A percentile compares a stretch with the other conserved stretches of the same genome.
These are phyloP conservation scores for Colossoma macropomum DNA, from an alignment of 2,113 vertebrate genomes.

Conservation along the genomic window DNA sequence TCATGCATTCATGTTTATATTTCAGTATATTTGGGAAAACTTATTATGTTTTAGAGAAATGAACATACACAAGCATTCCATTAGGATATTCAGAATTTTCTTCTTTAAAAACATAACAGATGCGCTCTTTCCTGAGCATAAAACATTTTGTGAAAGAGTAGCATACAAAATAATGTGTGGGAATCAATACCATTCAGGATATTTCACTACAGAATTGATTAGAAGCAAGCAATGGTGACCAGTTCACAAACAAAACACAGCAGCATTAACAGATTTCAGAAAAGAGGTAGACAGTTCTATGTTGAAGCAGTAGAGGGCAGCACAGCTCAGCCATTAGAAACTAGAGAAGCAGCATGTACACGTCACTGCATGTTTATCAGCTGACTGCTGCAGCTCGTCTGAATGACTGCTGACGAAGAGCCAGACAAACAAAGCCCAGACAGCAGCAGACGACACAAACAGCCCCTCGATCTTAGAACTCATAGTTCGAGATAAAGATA, in stretches of 20 bases:
- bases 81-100: no score
- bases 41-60: no score
- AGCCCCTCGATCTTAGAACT: neutral
- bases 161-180: no score
- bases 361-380: neutral
- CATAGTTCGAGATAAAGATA: neutral
- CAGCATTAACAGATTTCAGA: neutral
- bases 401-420: neutral
- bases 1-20: no score
- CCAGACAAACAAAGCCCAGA: neutral
- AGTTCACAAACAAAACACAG: no score
- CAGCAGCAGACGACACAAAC: neutral
- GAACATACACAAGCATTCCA: no score
- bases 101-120: no score
- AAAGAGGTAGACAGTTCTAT: neutral
- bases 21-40: no score
- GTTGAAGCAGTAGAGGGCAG: constrained; percentile 77
- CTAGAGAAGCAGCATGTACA: neutral
- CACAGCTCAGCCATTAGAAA: constrained; percentile 36
- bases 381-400: neutral
- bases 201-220: neutral
- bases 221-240: no score
- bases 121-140: no score
- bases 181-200: neutral
- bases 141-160: no score